Evolutionary conservation across 1,140 invertebrate species (phyloP).

Genomic region (Brachionus sp.): DNA sequence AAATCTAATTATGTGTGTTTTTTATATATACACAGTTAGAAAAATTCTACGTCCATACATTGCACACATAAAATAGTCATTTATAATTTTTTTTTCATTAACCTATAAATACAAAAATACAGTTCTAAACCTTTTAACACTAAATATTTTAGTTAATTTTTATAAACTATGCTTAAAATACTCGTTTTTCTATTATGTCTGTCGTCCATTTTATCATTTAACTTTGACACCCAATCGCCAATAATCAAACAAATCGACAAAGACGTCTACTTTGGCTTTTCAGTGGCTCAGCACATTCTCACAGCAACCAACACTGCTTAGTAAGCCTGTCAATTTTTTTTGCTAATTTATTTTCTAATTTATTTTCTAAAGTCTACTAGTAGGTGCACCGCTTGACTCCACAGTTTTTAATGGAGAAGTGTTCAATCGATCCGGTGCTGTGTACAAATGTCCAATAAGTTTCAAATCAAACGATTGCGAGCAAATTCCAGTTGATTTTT

Average conservation of each 20-base stretch:
- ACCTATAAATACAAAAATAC: not conserved
- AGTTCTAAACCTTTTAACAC: not conserved
- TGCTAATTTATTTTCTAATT: not conserved
- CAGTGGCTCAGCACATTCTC: constrained; percentile 14
- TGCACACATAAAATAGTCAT: constrained; percentile 30
- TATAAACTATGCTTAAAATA: not conserved
- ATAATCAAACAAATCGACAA: not conserved
- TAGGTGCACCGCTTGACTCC: constrained; percentile 14
- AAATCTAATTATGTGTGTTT: not conserved
- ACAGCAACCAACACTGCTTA: constrained; percentile 11
- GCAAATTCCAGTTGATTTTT: constrained; percentile 33
- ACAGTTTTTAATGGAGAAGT: not conserved
- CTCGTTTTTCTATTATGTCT: not conserved
- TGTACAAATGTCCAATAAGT: constrained; percentile 30
- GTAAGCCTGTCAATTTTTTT: not conserved
- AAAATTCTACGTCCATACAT: not conserved
- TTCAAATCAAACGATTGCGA: constrained; percentile 2
- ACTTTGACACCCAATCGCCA: not conserved
- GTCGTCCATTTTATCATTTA: not conserved
- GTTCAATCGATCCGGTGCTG: not conserved
- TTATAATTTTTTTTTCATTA: constrained; percentile 5
- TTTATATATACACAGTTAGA: not conserved
- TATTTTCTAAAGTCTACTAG: not conserved
- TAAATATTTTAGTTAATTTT: not conserved
- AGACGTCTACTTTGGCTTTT: constrained; percentile 34